phyloP scores from a whole-genome alignment of 1,140 invertebrate species.

The Anastatus disparis region DNA sequence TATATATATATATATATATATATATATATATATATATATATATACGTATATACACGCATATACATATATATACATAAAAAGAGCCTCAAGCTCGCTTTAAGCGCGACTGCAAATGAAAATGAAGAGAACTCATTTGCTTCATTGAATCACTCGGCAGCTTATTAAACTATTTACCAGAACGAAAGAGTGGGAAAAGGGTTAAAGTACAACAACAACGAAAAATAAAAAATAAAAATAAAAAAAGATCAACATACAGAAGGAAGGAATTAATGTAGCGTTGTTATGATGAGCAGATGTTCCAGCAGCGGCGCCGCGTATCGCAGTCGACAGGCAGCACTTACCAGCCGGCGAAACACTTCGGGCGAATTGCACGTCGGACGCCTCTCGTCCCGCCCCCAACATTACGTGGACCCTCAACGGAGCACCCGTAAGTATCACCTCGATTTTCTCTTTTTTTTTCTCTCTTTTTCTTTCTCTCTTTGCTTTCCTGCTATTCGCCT shows the following conservation, averaged over 20 bases:
- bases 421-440: slow-evolving; percentile 73
- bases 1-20: too few species aligned
- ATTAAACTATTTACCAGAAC: slow-evolving; percentile 5
- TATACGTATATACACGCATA: too few species aligned
- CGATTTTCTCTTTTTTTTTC: too few species aligned
- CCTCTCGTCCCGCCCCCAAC: slow-evolving; percentile 78
- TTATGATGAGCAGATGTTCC: slow-evolving; percentile 63
- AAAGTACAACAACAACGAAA: neutral
- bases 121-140: neutral
- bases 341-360: slow-evolving; percentile 75
- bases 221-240: too few species aligned
- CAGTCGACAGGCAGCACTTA: slow-evolving; percentile 57
- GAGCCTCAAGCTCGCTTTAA: too few species aligned
- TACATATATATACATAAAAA: too few species aligned
- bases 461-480: too few species aligned
- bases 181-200: neutral
- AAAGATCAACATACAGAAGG: neutral
- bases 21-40: too few species aligned
- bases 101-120: neutral
- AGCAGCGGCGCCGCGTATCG: slow-evolving; percentile 60
- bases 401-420: slow-evolving; percentile 87
- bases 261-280: slow-evolving; percentile 34
- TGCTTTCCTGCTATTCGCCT: too few species aligned
- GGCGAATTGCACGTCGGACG: slow-evolving; percentile 81
- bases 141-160: neutral